Percentiles rank a stretch among this genome's conserved stretches.
phyloP scores from a whole-genome alignment of 2,888 invertebrate species.

The Serripes groenlandicus region DNA sequence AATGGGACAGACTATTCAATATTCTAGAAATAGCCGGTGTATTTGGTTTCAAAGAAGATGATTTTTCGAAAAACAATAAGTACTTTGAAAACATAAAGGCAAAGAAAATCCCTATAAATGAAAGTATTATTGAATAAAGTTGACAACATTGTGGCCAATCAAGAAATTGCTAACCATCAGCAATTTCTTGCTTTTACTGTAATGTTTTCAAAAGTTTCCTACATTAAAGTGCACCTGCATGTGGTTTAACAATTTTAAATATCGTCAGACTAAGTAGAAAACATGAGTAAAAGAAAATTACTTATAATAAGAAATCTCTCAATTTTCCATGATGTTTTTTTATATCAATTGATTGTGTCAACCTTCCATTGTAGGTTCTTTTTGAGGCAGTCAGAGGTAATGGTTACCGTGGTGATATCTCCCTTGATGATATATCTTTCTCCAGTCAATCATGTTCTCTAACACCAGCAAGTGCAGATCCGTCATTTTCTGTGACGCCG shows the following conservation, averaged over 20 bases:
- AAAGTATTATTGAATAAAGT: no score
- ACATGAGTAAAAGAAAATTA: neutral
- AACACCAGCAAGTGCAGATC: constrained; percentile 63
- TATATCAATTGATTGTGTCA: neutral
- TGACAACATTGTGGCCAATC: neutral
- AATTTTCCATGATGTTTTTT: neutral
- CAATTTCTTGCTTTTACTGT: neutral
- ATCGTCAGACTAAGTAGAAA: neutral
- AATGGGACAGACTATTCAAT: no score
- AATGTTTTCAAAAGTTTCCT: neutral
- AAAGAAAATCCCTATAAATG: no score
- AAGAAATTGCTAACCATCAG: neutral
- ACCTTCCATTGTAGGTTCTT: constrained; percentile 58
- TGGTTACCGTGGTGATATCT: constrained; percentile 76
- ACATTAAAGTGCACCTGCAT: no score
- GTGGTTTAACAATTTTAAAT: no score
- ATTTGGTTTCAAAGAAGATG: no score
- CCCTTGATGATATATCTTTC: constrained; percentile 78
- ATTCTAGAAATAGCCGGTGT: no score
- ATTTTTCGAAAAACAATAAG: no score
- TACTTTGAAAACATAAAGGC: no score
- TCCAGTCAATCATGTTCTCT: constrained; percentile 60
- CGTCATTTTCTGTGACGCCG: constrained; percentile 37
- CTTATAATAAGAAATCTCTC: neutral
- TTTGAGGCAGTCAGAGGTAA: constrained; percentile 75